phyloP scores from a whole-genome alignment of 2,113 vertebrate species.

The Oncorhynchus gorbuscha region DNA sequence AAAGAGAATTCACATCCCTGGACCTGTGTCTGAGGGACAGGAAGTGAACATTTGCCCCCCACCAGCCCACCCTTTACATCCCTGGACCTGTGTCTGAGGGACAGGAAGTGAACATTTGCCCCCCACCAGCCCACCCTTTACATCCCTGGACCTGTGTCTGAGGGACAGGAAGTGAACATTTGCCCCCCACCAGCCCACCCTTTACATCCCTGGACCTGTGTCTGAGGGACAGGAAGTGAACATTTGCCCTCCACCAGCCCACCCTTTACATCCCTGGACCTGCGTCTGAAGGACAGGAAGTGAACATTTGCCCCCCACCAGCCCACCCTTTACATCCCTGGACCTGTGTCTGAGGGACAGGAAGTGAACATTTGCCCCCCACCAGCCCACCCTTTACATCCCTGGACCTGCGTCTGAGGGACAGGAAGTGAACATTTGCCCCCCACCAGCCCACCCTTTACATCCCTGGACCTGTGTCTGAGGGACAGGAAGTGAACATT shows the following conservation, averaged over 20 bases:
- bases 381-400: slow-evolving; percentile 14
- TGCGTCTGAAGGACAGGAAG: slow-evolving; percentile 5
- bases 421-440: slow-evolving; percentile 1
- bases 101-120: slow-evolving; percentile 5
- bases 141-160: slow-evolving; percentile 30
- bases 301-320: background rate
- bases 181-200: background rate
- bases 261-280: slow-evolving; percentile 30
- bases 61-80: slow-evolving; percentile 15
- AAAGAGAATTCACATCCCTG: slow-evolving; percentile 14
- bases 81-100: slow-evolving; percentile 17
- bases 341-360: slow-evolving; percentile 17
- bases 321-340: slow-evolving; percentile 21
- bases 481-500: slow-evolving; percentile 18
- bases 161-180: slow-evolving; percentile 5
- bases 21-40: slow-evolving; percentile 19
- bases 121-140: background rate
- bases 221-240: slow-evolving; percentile 6
- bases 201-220: slow-evolving; percentile 30
- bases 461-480: slow-evolving; percentile 30
- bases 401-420: slow-evolving; percentile 17
- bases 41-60: background rate
- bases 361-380: background rate
- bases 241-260: background rate
- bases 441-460: background rate